Percentiles rank a stretch among this genome's conserved stretches.
Evolutionary conservation across 2,113 vertebrate genomes (phyloP).

Genomic region (Crotalus helleri): DNA sequence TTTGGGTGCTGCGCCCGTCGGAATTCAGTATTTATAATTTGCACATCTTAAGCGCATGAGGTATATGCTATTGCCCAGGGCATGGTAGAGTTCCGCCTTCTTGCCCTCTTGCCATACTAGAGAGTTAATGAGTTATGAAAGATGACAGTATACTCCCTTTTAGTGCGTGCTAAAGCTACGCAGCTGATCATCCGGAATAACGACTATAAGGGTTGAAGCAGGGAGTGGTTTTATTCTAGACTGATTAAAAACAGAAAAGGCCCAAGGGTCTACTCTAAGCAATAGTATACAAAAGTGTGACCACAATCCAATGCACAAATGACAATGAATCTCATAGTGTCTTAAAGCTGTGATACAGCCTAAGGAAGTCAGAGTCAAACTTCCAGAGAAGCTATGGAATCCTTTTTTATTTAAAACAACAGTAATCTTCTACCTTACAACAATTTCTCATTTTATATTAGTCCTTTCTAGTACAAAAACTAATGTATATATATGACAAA

Average conservation of each 20-base stretch:
- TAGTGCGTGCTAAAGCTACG: background rate
- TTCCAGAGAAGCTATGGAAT: background rate
- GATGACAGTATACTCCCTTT: background rate
- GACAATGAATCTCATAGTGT: background rate
- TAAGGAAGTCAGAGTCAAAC: background rate
- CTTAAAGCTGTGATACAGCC: background rate
- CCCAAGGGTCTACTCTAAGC: background rate
- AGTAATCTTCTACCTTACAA: background rate
- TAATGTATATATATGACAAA: background rate
- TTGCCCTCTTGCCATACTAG: background rate
- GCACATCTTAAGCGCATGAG: background rate
- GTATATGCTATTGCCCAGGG: background rate
- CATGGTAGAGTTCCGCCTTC: background rate
- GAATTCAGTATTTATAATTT: background rate
- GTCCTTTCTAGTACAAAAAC: background rate
- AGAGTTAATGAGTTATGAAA: slow-evolving; percentile 15
- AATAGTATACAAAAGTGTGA: background rate
- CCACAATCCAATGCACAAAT: background rate
- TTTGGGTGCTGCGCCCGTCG: background rate
- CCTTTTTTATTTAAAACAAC: background rate
- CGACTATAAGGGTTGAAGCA: background rate
- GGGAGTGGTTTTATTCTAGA: background rate
- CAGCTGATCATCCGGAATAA: background rate
- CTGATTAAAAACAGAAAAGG: background rate
- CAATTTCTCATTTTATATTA: background rate